Percentiles rank a stretch among this genome's conserved stretches.
phyloP scores from a whole-genome alignment of 2,888 invertebrate genomes.

The Mythimna lalbum region DNA sequence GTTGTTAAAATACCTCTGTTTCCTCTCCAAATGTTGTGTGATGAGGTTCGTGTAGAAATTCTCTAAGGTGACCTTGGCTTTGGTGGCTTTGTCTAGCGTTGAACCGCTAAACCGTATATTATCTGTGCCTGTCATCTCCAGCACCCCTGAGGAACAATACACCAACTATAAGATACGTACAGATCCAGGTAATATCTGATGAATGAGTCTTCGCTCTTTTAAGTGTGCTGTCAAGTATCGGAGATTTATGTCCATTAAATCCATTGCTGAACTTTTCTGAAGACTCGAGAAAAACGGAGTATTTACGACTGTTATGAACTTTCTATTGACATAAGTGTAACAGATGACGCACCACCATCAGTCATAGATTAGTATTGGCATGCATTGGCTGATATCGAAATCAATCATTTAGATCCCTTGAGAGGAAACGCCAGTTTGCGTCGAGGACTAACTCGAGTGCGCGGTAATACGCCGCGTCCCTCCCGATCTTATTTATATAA shows the following conservation, averaged over 20 bases:
- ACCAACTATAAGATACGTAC: background rate
- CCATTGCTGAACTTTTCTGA: background rate
- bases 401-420: slow-evolving; percentile 43
- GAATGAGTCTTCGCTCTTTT: background rate
- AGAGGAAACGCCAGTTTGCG: slow-evolving; percentile 30
- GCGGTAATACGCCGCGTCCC: slow-evolving; percentile 16
- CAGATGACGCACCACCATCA: slow-evolving; percentile 13
- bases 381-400: slow-evolving; percentile 21
- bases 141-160: slow-evolving; percentile 91
- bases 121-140: slow-evolving; percentile 96
- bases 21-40: slow-evolving; percentile 99
- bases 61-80: slow-evolving; percentile 99
- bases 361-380: slow-evolving; percentile 28
- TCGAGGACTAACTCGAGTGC: slow-evolving; percentile 17
- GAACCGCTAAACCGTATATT: slow-evolving; percentile 98
- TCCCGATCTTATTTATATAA: background rate
- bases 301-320: background rate
- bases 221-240: background rate
- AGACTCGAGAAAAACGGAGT: background rate
- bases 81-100: slow-evolving; percentile 99
- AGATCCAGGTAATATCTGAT: background rate
- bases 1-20: slow-evolving; percentile 93
- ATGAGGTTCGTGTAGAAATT: slow-evolving; percentile 99
- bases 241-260: slow-evolving; percentile 1
- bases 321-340: background rate